Evolutionary conservation across 2,888 invertebrate genomes (phyloP), one percentile per base, ranked within the genome.

Genomic region (Andricus curvator): DNA sequence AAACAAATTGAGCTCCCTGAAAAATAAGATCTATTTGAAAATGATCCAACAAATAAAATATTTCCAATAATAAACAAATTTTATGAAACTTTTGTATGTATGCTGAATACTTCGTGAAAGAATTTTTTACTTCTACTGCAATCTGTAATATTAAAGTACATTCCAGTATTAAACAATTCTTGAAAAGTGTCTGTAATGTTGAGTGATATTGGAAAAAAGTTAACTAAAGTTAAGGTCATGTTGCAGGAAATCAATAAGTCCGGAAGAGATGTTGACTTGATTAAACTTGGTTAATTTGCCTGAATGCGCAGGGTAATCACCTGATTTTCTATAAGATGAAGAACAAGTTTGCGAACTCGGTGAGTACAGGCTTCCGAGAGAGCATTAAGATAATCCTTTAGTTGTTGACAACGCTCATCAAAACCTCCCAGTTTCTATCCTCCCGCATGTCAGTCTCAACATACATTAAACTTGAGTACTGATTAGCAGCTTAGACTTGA

Each of bases 311-410:
- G 76, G 84, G 85, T 78, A 88, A 88, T 88, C 82, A 84, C 81
- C 82, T 83, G 82, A 78, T 82, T 78, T 62, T 20, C 48, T 79
- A 48, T 67, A 62, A 56, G 81, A 78, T 66, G 60, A 56, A 41
- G 77, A 41, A 25, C 64, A 62, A 41, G 77, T 64, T 37, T 51
- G n/a, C 70, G 56, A 41, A 41, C 79, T 41, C 76, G 66, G 60
- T 80, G 64, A 48, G 5, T 25, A 17, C 48, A 2, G 48, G 25
- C 48, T 68, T 68, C 48, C 17, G 68, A 44, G 25, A 25, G 64
- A 79, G 77, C 81, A 85, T 86, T 83, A 84, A 83, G 84, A 83
- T 86, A 85, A 87, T 86, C 81, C 84, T 70, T 78, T 56, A 82
- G 78, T 48, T 81, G 85, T 84, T 82, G 80, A 77, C 80, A 77